Evolutionary conservation across 2,888 invertebrate genomes (phyloP).

Genomic region (Thereva unica): DNA sequence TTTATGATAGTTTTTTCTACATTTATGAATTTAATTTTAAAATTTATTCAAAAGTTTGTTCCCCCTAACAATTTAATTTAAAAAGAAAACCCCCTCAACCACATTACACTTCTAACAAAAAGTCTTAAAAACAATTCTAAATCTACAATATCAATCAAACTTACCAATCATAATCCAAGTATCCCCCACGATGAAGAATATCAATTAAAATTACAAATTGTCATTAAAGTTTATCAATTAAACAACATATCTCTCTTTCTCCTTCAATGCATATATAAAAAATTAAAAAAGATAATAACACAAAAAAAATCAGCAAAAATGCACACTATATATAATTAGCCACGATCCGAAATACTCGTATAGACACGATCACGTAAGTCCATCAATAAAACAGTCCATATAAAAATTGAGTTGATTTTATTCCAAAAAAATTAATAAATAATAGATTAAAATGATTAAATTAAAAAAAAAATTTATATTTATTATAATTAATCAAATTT

Average conservation of each 20-base stretch:
- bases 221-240: conserved; percentile 5
- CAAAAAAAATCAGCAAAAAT: neutral
- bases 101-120: neutral
- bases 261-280: no score
- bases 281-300: neutral
- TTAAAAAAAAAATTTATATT: conserved; percentile 5
- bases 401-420: neutral
- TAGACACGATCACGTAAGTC: conserved; percentile 27
- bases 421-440: conserved; percentile 16
- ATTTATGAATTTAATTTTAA: no score
- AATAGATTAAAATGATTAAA: conserved; percentile 4
- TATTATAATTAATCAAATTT: no score
- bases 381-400: conserved; percentile 31
- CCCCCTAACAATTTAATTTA: no score
- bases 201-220: neutral
- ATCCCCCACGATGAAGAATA: conserved; percentile 2
- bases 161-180: conserved; percentile 7
- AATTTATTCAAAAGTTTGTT: no score
- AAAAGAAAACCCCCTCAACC: no score
- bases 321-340: neutral
- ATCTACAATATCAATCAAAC: neutral
- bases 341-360: neutral
- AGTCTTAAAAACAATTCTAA: neutral
- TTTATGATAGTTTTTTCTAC: no score
- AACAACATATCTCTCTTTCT: no score